Conservation (phyloP, 2,113 vertebrate genomes). For the Lonchura striata region DNA sequence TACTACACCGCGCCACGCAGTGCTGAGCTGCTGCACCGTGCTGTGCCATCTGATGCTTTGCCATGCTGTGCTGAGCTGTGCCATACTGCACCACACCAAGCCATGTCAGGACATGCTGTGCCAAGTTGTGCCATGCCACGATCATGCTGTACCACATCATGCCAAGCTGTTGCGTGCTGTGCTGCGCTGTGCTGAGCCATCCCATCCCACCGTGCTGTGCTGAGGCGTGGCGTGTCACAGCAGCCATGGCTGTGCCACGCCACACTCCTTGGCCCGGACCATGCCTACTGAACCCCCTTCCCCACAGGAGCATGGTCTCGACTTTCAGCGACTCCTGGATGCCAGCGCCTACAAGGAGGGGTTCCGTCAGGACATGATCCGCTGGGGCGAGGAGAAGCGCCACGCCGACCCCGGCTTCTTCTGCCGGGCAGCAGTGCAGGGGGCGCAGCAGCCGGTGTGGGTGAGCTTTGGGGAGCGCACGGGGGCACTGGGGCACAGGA, state of each 20-base stretch:
- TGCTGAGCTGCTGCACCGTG: not conserved
- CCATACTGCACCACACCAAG: not conserved
- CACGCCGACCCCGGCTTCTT: slow-evolving; percentile 82
- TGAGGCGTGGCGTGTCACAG: not conserved
- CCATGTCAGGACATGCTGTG: not conserved
- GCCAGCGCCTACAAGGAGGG: slow-evolving; percentile 84
- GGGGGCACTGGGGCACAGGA: rapidly evolving
- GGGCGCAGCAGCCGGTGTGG: slow-evolving; percentile 80
- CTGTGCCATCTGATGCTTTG: not conserved
- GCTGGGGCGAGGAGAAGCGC: slow-evolving; percentile 84
- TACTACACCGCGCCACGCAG: not conserved
- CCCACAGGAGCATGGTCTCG: slow-evolving; percentile 80
- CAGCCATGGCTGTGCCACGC: not conserved
- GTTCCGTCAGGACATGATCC: slow-evolving; percentile 85
- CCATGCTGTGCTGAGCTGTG: not conserved
- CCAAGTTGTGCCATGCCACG: too few relatives aligned
- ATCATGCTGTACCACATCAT: rapidly evolving
- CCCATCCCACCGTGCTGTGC: too few relatives aligned
- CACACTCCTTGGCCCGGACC: rapidly evolving
- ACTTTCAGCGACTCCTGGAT: slow-evolving; percentile 81
- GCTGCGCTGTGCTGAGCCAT: not conserved
- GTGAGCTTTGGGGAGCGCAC: slow-evolving; percentile 47
- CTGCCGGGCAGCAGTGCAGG: slow-evolving; percentile 75
- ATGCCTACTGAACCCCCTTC: rapidly evolving
- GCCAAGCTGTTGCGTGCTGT: not conserved